phyloP scores from a whole-genome alignment of 2,113 vertebrate genomes.

The Toxotes jaculatrix region DNA sequence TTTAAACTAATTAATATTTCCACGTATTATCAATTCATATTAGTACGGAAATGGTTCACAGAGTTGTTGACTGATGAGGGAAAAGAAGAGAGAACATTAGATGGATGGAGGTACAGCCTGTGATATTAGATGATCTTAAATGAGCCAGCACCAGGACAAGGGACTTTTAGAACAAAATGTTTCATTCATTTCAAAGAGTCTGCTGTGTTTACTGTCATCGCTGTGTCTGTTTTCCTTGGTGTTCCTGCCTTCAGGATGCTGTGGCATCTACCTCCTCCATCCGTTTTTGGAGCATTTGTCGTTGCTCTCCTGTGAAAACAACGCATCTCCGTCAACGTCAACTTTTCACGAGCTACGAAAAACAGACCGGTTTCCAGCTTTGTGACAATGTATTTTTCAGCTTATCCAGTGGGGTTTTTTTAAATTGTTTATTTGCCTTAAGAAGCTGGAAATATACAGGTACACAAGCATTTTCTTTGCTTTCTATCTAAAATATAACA shows the following conservation, averaged over 20 bases:
- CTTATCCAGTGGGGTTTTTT: too few relatives aligned
- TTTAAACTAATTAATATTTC: constrained; percentile 14
- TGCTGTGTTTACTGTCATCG: neutral
- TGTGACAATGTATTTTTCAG: neutral
- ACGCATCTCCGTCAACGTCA: neutral
- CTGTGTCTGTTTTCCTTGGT: neutral
- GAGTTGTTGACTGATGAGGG: constrained; percentile 19
- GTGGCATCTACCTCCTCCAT: neutral
- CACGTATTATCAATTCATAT: constrained; percentile 19
- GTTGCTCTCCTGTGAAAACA: neutral
- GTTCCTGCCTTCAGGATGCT: neutral
- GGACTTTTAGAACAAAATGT: neutral
- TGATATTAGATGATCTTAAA: constrained; percentile 11
- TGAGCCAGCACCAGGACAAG: constrained; percentile 20
- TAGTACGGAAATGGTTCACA: constrained; percentile 1
- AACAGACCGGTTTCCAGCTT: neutral
- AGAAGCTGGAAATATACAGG: too few relatives aligned
- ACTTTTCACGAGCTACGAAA: neutral
- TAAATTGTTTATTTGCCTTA: too few relatives aligned
- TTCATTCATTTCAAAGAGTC: neutral
- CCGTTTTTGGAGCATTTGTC: neutral
- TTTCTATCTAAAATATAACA: neutral
- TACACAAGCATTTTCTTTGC: neutral
- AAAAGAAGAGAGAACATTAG: constrained; percentile 7
- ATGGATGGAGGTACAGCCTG: constrained; percentile 11